These are phyloP conservation scores for Zaprionus lineosus DNA, from an alignment of 2,888 invertebrate genomes.

Conservation along the genomic window DNA sequence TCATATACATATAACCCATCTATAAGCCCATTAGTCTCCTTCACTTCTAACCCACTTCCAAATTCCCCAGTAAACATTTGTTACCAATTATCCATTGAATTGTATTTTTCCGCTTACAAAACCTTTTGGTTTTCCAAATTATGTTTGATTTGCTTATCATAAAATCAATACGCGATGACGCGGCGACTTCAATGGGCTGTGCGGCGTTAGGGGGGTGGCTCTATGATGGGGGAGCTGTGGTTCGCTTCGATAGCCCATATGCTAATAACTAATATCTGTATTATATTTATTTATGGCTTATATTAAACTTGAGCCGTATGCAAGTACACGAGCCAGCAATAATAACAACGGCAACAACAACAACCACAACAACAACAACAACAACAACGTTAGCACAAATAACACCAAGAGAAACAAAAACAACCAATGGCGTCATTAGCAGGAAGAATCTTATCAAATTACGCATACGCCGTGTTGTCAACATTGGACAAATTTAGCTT, in stretches of 20 bases:
- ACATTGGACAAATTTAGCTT: too few relatives aligned
- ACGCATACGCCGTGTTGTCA: conserved; percentile 67
- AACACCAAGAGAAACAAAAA: neutral
- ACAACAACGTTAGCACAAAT: conserved; percentile 18
- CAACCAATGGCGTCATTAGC: conserved; percentile 60
- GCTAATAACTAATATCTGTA: conserved; percentile 75
- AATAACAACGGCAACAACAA: conserved; percentile 1
- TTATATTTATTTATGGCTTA: conserved; percentile 75
- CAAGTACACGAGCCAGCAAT: conserved; percentile 55
- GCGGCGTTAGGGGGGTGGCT: neutral
- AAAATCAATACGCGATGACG: conserved; percentile 73
- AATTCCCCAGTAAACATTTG: conserved; percentile 54
- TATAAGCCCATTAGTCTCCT: too few relatives aligned
- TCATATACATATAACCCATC: too few relatives aligned
- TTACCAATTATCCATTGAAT: conserved; percentile 64
- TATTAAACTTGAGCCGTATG: conserved; percentile 56
- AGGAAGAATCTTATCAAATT: conserved; percentile 67
- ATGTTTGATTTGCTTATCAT: conserved; percentile 53
- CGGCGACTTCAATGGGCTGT: conserved; percentile 34
- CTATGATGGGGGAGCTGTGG: neutral
- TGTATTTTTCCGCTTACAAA: conserved; percentile 45
- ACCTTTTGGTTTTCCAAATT: neutral
- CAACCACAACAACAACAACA: neutral
- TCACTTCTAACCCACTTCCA: conserved; percentile 7
- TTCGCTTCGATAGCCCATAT: conserved; percentile 62